These are phyloP conservation scores for Delphinus delphis DNA, from an alignment of 2,113 vertebrate genomes.

Conservation along the genomic window DNA sequence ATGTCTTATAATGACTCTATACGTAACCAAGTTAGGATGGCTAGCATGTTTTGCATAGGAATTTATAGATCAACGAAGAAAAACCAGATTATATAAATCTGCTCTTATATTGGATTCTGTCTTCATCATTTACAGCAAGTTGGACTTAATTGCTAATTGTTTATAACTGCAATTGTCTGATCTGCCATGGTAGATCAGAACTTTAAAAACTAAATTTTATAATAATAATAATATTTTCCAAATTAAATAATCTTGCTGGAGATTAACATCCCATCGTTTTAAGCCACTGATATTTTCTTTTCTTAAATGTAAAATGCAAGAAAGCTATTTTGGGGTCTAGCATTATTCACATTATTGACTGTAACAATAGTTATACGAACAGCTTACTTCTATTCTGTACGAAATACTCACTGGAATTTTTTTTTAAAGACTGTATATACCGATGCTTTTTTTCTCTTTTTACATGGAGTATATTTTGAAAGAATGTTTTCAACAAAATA, in stretches of 20 bases:
- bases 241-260: not conserved
- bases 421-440: not conserved
- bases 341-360: not conserved
- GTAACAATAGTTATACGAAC: not conserved
- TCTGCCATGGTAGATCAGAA: not conserved
- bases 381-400: not conserved
- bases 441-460: not conserved
- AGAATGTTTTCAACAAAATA: not conserved
- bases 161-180: not conserved
- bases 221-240: not conserved
- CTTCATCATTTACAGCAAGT: not conserved
- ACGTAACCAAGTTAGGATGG: not conserved
- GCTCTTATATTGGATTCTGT: not conserved
- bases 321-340: not conserved
- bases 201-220: slow-evolving; percentile 1
- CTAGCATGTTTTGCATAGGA: not conserved
- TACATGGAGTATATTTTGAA: not conserved
- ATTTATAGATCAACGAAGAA: not conserved
- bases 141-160: not conserved
- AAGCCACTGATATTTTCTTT: not conserved
- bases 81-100: not conserved
- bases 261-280: not conserved
- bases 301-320: not conserved
- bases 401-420: not conserved
- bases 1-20: not conserved